Conservation (phyloP, 2,113 vertebrate genomes). For the Bungarus multicinctus region DNA sequence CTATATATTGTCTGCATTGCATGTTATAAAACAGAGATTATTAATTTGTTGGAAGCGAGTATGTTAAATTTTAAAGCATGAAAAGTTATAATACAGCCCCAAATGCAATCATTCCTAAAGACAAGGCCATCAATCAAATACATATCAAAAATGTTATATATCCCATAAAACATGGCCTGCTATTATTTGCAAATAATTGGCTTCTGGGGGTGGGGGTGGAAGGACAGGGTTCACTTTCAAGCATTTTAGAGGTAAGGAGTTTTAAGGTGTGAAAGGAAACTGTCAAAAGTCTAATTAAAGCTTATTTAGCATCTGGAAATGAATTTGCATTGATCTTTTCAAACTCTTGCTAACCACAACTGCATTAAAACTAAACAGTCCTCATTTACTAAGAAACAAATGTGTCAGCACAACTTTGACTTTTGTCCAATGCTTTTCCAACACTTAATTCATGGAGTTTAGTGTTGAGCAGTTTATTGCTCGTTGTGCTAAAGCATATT, state of each 20-base stretch:
- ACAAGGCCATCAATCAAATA: conserved; percentile 53
- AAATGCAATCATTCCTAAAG: conserved; percentile 35
- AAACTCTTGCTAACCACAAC: conserved; percentile 80
- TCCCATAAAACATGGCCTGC: conserved; percentile 64
- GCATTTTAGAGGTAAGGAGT: conserved; percentile 61
- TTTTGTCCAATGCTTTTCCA: conserved; percentile 75
- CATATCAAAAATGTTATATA: conserved; percentile 58
- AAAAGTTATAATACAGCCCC: conserved; percentile 48
- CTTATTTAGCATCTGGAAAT: conserved; percentile 75
- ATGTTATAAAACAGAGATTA: background rate
- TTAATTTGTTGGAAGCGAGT: conserved; percentile 24
- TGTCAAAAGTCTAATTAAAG: conserved; percentile 75
- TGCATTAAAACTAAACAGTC: conserved; percentile 83
- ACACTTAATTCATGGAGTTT: conserved; percentile 73
- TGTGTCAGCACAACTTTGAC: conserved; percentile 79
- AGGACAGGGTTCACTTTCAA: conserved; percentile 58
- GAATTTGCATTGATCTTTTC: conserved; percentile 81
- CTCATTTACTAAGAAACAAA: conserved; percentile 78
- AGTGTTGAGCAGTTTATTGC: conserved; percentile 77
- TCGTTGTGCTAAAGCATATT: conserved; percentile 71
- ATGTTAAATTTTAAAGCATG: conserved; percentile 22
- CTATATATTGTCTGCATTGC: background rate
- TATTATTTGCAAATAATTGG: conserved; percentile 54
- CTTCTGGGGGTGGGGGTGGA: conserved; percentile 19
- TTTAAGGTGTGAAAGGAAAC: conserved; percentile 71